Conservation (phyloP, 2,888 invertebrate species). For the Nephrotoma appendiculata region DNA sequence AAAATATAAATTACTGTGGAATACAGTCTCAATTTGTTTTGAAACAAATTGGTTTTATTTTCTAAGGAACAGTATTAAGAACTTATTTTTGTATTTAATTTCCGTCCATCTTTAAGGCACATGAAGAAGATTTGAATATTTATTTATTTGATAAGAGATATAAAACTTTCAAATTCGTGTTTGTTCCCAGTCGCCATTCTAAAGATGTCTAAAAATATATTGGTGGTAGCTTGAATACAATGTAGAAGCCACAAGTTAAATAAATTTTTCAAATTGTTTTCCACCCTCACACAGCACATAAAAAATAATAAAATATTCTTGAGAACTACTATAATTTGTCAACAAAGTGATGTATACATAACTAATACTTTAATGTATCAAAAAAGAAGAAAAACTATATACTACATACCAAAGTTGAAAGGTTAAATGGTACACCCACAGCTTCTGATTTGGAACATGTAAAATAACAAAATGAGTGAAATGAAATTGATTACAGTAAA, state of each 20-base stretch:
- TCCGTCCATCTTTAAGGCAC: not conserved
- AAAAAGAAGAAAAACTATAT: not conserved
- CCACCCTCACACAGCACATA: not conserved
- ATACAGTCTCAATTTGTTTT: not conserved
- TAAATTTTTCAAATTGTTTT: not conserved
- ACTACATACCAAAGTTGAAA: not conserved
- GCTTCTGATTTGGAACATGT: not conserved
- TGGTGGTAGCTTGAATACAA: not conserved
- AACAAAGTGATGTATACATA: too few relatives aligned
- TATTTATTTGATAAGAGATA: not conserved
- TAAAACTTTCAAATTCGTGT: not conserved
- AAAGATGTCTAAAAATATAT: not conserved
- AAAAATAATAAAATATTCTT: too few relatives aligned
- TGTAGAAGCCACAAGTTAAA: not conserved
- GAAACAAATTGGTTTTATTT: too few relatives aligned
- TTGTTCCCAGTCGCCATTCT: not conserved
- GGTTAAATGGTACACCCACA: not conserved
- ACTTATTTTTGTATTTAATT: not conserved
- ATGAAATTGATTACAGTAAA: not conserved
- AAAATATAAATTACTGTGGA: not conserved
- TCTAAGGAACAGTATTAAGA: not conserved
- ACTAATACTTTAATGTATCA: not conserved
- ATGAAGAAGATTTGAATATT: not conserved
- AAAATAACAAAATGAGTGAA: not conserved
- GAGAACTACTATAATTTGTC: not conserved